A percentile compares a stretch with the other conserved stretches of the same genome.
Conservation (phyloP, 2,797 vertebrate genomes). For the Lithobates pipiens region DNA sequence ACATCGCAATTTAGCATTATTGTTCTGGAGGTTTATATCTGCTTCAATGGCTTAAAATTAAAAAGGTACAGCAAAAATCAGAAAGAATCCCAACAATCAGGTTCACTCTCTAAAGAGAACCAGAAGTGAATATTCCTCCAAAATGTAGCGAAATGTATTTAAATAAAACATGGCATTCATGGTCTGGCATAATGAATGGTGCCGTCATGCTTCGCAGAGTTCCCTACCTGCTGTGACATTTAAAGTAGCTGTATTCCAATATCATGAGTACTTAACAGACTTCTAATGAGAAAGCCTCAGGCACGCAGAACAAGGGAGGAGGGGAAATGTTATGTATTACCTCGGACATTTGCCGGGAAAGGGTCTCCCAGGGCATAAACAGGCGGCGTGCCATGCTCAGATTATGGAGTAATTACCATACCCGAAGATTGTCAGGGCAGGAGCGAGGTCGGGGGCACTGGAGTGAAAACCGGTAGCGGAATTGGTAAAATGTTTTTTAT, state of each 20-base stretch:
- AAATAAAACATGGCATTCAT: background rate
- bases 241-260: conserved; percentile 17
- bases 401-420: background rate
- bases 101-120: no score
- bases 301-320: background rate
- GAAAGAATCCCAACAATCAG: no score
- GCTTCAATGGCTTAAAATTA: no score
- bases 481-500: no score
- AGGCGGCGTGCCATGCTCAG: background rate
- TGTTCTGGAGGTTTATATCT: no score
- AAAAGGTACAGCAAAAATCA: no score
- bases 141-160: background rate
- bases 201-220: background rate
- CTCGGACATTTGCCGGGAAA: background rate
- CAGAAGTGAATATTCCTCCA: no score
- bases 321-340: background rate
- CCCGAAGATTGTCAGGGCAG: no score
- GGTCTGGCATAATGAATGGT: conserved; percentile 1
- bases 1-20: no score
- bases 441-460: no score
- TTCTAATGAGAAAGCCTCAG: conserved; percentile 1
- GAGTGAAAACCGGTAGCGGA: no score
- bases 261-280: conserved; percentile 2
- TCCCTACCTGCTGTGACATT: conserved; percentile 26
- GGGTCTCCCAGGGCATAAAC: background rate